Percentiles rank a stretch among this genome's conserved stretches.
These are phyloP conservation scores for Seriola rivoliana DNA, from an alignment of 2,113 vertebrate genomes.

Conservation along the genomic window DNA sequence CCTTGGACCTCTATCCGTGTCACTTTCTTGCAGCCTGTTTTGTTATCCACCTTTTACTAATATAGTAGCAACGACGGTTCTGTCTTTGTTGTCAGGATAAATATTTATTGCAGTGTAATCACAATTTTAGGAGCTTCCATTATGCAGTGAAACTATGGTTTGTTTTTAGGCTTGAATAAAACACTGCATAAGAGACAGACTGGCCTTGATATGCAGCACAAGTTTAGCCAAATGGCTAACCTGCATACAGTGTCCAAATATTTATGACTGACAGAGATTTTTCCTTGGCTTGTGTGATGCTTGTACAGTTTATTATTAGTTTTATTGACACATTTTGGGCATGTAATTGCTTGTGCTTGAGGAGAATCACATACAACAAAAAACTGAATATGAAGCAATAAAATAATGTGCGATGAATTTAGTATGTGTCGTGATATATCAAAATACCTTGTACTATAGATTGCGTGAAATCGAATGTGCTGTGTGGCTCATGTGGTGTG, in stretches of 20 bases:
- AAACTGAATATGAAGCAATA: neutral
- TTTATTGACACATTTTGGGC: neutral
- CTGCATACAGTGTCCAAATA: neutral
- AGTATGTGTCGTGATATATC: neutral
- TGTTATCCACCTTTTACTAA: neutral
- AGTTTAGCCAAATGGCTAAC: neutral
- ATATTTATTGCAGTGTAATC: neutral
- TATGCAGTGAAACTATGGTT: neutral
- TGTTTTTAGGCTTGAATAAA: neutral
- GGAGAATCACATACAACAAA: neutral
- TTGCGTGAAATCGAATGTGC: neutral
- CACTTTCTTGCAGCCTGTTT: neutral
- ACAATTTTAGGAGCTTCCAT: neutral
- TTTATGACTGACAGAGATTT: neutral
- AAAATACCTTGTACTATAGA: neutral
- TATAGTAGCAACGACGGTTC: neutral
- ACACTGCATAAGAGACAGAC: neutral
- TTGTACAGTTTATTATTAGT: neutral
- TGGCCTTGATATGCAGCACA: neutral
- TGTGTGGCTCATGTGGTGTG: slow-evolving; percentile 5
- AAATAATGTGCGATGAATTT: neutral
- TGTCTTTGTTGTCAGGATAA: neutral
- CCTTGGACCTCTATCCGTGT: neutral
- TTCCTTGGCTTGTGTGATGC: neutral
- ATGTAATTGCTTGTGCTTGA: neutral